Base-by-base conservation (phyloP, 2,113 vertebrate genomes). In the Cynocephalus volans region DNA sequence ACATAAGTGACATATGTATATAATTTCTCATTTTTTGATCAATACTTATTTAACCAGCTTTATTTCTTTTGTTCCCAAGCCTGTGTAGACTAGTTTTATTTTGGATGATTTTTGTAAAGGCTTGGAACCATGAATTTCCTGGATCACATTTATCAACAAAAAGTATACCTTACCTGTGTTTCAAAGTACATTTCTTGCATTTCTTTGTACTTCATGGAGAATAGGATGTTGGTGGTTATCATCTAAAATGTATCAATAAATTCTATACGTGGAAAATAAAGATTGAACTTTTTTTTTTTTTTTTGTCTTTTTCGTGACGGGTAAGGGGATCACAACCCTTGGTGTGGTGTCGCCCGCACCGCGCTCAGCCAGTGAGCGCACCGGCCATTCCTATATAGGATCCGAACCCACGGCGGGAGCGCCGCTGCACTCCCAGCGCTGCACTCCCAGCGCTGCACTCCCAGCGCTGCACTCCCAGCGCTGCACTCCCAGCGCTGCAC, bases 261-360 rank as follows among this genome's bases (percentile, higher is more conserved):
- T 87, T 21, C 36, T 64, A 0, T 31, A 77, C 8, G n/a, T 79
- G 33, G 13, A 58, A 83, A 56, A 52, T 9, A 97, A 97, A 50
- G 1, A 92, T 82, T 96, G 87, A 93, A 8, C 31, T 95, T 58
- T 45, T 92, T n/a, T n/a, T n/a, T n/a, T n/a, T n/a, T n/a, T n/a
- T n/a, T n/a, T n/a, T n/a, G n/a, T n/a, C n/a, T n/a, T n/a, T n/a
- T n/a, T n/a, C n/a, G n/a, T n/a, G n/a, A n/a, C n/a, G n/a, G n/a
- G n/a, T n/a, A n/a, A n/a, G n/a, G n/a, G n/a, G n/a, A n/a, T n/a
- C n/a, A n/a, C n/a, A n/a, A n/a, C n/a, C n/a, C n/a, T n/a, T n/a
- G n/a, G n/a, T n/a, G n/a, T n/a, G n/a, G n/a, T n/a, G n/a, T n/a
- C n/a, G n/a, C n/a, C n/a, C n/a, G n/a, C n/a, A n/a, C n/a, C n/a